These are phyloP conservation scores for Nasonia oneida DNA, from an alignment of 2,888 invertebrate genomes.

Conservation along the genomic window DNA sequence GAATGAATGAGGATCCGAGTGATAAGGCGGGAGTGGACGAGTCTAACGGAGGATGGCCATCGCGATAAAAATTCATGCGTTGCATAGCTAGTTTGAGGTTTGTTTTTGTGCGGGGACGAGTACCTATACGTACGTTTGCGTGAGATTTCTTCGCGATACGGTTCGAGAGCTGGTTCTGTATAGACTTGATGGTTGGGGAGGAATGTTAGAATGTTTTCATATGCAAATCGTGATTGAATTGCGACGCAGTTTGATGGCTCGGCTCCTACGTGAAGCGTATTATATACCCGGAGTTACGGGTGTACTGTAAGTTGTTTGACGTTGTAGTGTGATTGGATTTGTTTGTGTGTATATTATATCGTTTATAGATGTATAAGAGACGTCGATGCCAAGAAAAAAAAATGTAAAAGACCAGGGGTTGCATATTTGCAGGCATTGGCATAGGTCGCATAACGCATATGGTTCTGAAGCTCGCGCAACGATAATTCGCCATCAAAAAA, in stretches of 20 bases:
- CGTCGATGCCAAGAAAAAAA: no score
- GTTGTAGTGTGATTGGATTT: no score
- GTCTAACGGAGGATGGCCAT: constrained; percentile 22
- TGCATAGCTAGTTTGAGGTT: background rate
- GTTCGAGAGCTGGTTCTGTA: background rate
- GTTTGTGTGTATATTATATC: no score
- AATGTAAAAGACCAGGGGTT: no score
- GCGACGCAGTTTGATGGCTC: background rate
- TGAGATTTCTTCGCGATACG: background rate
- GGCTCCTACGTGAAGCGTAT: background rate
- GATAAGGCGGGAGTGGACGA: constrained; percentile 17
- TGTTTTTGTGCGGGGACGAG: background rate
- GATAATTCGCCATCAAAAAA: background rate
- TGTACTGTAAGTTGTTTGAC: background rate
- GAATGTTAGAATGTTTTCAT: background rate
- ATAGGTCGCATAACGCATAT: no score
- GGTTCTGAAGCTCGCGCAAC: background rate
- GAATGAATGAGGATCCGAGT: constrained; percentile 30
- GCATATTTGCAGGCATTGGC: no score
- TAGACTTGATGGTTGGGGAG: background rate
- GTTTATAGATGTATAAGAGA: no score
- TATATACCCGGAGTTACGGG: background rate
- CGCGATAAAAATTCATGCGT: constrained; percentile 6
- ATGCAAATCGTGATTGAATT: background rate
- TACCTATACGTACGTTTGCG: background rate